These are phyloP conservation scores for Brenthis daphne DNA, from an alignment of 2,888 invertebrate species.

Conservation along the genomic window DNA sequence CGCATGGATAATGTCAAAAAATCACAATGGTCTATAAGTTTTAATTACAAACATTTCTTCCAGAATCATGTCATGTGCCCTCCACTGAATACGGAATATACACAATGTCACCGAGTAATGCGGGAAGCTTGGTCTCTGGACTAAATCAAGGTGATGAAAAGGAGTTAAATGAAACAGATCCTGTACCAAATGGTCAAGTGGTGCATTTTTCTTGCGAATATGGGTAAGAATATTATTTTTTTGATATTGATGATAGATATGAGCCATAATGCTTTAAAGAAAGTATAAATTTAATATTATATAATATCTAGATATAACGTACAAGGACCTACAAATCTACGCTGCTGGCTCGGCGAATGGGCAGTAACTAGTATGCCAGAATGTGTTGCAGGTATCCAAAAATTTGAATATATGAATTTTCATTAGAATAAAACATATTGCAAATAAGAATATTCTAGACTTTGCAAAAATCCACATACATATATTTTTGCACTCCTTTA, in stretches of 20 bases:
- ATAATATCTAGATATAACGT: conserved; percentile 75
- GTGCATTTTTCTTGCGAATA: conserved; percentile 89
- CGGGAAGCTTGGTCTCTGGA: conserved; percentile 50
- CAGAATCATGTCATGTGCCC: conserved; percentile 88
- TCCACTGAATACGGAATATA: conserved; percentile 86
- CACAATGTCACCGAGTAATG: conserved; percentile 72
- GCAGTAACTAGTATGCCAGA: conserved; percentile 88
- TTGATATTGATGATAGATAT: not conserved
- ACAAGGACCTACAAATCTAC: conserved; percentile 87
- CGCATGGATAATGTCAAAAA: conserved; percentile 14
- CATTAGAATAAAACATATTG: too few relatives aligned
- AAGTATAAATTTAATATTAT: not conserved
- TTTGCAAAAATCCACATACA: too few relatives aligned
- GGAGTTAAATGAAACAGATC: conserved; percentile 82
- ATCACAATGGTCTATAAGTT: not conserved
- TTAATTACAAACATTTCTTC: conserved; percentile 20
- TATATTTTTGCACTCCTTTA: too few relatives aligned
- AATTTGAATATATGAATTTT: conserved; percentile 3
- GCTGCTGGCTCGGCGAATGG: conserved; percentile 93
- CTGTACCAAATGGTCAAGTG: conserved; percentile 86
- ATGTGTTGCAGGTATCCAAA: conserved; percentile 85
- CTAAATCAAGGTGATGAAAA: conserved; percentile 72
- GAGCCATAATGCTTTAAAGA: not conserved
- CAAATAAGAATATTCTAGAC: too few relatives aligned
- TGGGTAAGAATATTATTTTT: conserved; percentile 73